Evolutionary conservation across 2,888 invertebrate species (phyloP), one percentile per base, ranked within the genome.

Genomic region (Colletes collaris): DNA sequence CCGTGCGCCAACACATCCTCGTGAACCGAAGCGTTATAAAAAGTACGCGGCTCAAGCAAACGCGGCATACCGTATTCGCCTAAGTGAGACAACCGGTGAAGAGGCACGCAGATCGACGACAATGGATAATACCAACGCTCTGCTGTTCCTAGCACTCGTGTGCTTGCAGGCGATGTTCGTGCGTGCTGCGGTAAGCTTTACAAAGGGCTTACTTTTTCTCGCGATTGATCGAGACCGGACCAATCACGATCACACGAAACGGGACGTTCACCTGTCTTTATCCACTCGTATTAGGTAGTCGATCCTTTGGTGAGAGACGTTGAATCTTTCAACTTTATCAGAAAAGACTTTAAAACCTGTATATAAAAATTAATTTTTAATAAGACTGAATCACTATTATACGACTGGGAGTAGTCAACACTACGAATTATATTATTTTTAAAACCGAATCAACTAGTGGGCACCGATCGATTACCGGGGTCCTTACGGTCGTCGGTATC

Each of bases 11-110:
- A 10, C 89, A 58, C 71, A 60, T 66, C 58, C 89, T 89, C 86
- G 89, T 88, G 64, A 52, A 58, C 55, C 40, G 53, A 7, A 13
- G 69, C 71, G 56, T 86, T 89, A 90, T 91, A 91, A 90, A 91
- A 91, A 77, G 62, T 27, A 0, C 19, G 44, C 8, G 44, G 16
- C 60, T 7, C n/a, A 55, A 11, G 11, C 19, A 35, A 13, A 10
- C 64, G 63, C 2, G 40, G 46, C 79, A 82, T 49, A 74, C 63
- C 35, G 66, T 53, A 46, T 27, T 46, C 11, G 70, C 40, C 52
- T 35, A 40, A 44, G 58, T 0, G 40, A 63, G 10, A 50, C 11
- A 7, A 11, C 27, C 27, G 46, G 16, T 16, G 19, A 27, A 53
- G 13, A 37, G n/a, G 49, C 56, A n/a, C 49, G 46, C 46, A 2